Conservation (phyloP, 2,113 vertebrate genomes). For the Ptychochromis oligacanthus region DNA sequence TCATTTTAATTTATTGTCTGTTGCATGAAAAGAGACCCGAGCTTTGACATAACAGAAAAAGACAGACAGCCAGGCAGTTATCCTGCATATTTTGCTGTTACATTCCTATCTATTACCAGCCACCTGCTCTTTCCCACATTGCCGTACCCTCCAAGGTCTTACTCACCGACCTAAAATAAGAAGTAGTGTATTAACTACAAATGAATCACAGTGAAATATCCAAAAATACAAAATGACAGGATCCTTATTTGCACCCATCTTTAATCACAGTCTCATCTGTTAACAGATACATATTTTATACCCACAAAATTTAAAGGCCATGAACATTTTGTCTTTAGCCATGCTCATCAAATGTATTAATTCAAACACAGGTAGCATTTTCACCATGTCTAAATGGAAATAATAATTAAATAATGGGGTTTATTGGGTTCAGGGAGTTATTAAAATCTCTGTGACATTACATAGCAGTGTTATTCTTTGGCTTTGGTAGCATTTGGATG, state of each 20-base stretch:
- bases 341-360: background rate
- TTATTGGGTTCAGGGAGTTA: background rate
- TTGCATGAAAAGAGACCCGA: background rate
- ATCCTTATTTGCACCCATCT: background rate
- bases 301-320: background rate
- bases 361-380: background rate
- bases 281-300: background rate
- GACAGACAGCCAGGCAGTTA: background rate
- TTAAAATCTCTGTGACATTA: background rate
- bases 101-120: constrained; percentile 12
- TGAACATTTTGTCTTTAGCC: background rate
- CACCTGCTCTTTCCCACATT: constrained; percentile 67
- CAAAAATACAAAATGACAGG: background rate
- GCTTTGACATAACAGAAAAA: background rate
- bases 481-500: background rate
- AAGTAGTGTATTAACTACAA: background rate
- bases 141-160: constrained; percentile 18
- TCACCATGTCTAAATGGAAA: background rate
- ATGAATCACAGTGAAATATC: background rate
- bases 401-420: background rate
- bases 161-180: constrained; percentile 9
- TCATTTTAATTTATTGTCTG: background rate
- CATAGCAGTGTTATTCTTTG: too few species aligned
- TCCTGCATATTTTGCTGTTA: constrained; percentile 2
- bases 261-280: background rate